Conservation (phyloP, 2,888 invertebrate species). For the Stenodera caucasica region DNA sequence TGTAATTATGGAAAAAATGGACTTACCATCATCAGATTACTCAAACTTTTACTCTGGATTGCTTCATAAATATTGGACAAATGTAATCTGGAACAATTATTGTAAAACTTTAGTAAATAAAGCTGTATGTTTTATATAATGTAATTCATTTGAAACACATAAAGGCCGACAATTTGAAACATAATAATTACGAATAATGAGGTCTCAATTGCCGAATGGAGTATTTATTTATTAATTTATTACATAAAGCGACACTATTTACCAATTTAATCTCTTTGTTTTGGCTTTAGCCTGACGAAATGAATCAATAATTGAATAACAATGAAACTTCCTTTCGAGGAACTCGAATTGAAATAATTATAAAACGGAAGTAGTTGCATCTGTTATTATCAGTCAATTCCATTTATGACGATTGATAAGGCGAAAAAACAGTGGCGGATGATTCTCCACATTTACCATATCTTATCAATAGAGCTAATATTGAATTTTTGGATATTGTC, state of each 20-base stretch:
- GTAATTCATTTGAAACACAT: constrained; percentile 20
- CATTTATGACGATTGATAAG: neutral
- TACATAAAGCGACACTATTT: neutral
- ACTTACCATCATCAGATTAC: constrained; percentile 60
- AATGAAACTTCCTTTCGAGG: neutral
- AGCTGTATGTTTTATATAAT: constrained; percentile 9
- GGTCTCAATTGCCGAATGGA: too few relatives aligned
- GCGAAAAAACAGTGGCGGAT: neutral
- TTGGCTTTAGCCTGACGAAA: too few relatives aligned
- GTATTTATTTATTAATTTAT: neutral
- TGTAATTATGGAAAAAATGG: constrained; percentile 4
- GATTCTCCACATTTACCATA: neutral
- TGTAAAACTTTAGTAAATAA: constrained; percentile 21
- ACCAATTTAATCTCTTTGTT: neutral
- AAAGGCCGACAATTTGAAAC: constrained; percentile 23
- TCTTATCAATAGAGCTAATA: neutral
- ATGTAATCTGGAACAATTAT: constrained; percentile 57
- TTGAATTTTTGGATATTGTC: neutral
- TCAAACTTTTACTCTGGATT: constrained; percentile 58
- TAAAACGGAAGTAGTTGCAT: neutral
- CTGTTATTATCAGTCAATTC: constrained; percentile 4
- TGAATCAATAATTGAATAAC: neutral
- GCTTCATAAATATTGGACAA: constrained; percentile 56
- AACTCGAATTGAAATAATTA: neutral
- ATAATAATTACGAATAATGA: constrained; percentile 21